Base-by-base conservation (phyloP, 2,888 invertebrate species). In the Trissolcus brochymenae region DNA sequence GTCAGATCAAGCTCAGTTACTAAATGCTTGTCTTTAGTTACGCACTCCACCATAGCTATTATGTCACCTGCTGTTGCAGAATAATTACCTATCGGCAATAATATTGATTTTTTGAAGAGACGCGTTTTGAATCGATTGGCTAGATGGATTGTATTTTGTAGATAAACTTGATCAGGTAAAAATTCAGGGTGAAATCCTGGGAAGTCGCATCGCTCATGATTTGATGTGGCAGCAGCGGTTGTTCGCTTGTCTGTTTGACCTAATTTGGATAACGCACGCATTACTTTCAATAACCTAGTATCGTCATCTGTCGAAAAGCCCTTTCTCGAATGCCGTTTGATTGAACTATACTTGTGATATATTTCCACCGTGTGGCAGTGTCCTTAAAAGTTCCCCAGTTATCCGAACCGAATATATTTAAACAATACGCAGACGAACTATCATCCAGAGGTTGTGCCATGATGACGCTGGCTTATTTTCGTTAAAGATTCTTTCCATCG, bases 341-440 rank as follows among this genome's bases (percentile, higher is more conserved):
- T 46, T 46, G 16, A 46, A 46, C 1, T 46, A 46, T 46, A n/a
- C 6, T 46, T 46, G 46, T 46, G 4, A 56, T 17, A 13, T 56
- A 56, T 6, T 53, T 43, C 81, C 80, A 83, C 11, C 82, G 71
- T 11, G 65, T 54, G 2, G 61, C 14, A 16, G 82, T 81, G 50
- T 83, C 76, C 7, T 77, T 55, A 50, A 35, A 55, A 14, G 65
- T 79, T 68, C 84, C n/a, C n/a, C n/a, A n/a, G 76, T 83, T 83
- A 64, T 82, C 81, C 4, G 82, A n/a, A n/a, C n/a, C n/a, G n/a
- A n/a, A n/a, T n/a, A n/a, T n/a, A n/a, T n/a, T n/a, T n/a, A n/a
- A n/a, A n/a, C n/a, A n/a, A n/a, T n/a, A n/a, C n/a, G n/a, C n/a
- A n/a, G n/a, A n/a, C n/a, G n/a, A n/a, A n/a, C n/a, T n/a, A n/a